Conservation (phyloP, 2,797 vertebrate genomes). For the Liparis tanakae region DNA sequence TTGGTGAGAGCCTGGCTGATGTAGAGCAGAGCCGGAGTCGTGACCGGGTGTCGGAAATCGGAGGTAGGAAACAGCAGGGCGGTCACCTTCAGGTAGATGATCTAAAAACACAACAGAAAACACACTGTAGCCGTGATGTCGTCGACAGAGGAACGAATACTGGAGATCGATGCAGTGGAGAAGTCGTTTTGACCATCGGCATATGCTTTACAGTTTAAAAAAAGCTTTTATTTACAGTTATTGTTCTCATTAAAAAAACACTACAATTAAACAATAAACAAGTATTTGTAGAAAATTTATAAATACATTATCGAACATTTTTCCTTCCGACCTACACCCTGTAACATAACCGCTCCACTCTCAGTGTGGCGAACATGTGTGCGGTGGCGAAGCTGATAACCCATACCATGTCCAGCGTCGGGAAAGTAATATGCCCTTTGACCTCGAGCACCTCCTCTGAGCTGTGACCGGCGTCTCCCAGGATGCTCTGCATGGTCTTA, state of each 20-base stretch:
- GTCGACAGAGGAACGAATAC: not conserved
- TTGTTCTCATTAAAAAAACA: not conserved
- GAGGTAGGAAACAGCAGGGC: slow-evolving; percentile 93
- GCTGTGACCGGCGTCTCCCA: slow-evolving; percentile 87
- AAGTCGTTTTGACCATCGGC: not conserved
- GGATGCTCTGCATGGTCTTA: slow-evolving; percentile 79
- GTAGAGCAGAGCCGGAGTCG: slow-evolving; percentile 91
- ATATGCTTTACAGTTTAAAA: not conserved
- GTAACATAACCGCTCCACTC: not conserved
- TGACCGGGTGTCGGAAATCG: slow-evolving; percentile 94
- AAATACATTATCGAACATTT: not conserved
- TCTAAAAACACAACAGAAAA: slow-evolving; percentile 72
- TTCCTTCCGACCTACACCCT: not conserved
- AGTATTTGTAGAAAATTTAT: not conserved
- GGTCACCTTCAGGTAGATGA: slow-evolving; percentile 90
- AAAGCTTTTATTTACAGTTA: not conserved
- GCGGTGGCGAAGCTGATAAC: not conserved
- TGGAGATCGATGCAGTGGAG: not conserved
- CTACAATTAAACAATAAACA: not conserved
- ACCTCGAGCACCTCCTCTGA: slow-evolving; percentile 87
- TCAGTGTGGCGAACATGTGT: not conserved
- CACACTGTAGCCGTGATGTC: not conserved
- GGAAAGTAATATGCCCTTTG: slow-evolving; percentile 85
- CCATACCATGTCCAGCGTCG: slow-evolving; percentile 87
- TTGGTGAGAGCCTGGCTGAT: slow-evolving; percentile 93